These are phyloP conservation scores for Podarcis raffonei DNA, from an alignment of 2,113 vertebrate species.

Conservation along the genomic window DNA sequence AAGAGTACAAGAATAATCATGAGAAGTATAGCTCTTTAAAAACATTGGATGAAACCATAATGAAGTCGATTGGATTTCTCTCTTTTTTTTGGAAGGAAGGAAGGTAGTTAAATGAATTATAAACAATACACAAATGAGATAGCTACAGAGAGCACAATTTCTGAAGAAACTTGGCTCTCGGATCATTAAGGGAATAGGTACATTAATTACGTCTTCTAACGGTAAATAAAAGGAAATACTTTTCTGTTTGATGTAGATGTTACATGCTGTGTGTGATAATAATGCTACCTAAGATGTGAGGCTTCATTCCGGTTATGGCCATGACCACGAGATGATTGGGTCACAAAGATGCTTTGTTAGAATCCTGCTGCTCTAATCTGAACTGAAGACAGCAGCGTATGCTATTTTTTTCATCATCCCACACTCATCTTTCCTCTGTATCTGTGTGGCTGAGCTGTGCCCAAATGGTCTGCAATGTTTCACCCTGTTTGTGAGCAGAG, in stretches of 20 bases:
- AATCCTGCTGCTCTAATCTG: neutral
- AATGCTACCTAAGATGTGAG: neutral
- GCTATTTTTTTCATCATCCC: neutral
- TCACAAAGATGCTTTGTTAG: neutral
- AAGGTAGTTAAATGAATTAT: constrained; percentile 50
- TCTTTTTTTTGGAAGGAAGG: constrained; percentile 14
- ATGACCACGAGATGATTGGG: neutral
- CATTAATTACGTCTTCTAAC: constrained; percentile 21
- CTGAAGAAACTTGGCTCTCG: constrained; percentile 12
- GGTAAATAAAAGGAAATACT: neutral
- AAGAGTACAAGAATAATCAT: neutral
- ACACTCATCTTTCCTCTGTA: neutral
- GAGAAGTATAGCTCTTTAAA: constrained; percentile 34
- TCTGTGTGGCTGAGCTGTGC: too few relatives aligned
- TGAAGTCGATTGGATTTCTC: constrained; percentile 32
- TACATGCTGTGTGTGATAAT: neutral
- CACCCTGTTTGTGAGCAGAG: neutral
- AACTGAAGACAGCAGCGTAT: neutral
- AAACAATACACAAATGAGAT: constrained; percentile 54
- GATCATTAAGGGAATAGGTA: constrained; percentile 14
- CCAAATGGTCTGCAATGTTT: too few relatives aligned
- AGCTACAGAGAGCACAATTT: constrained; percentile 40
- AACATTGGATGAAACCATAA: constrained; percentile 23
- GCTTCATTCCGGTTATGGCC: neutral
- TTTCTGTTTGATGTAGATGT: constrained; percentile 1